Evolutionary conservation across 2,888 invertebrate species (phyloP), one percentile per base, ranked within the genome.

Genomic region (Eumerus sabulonum): DNA sequence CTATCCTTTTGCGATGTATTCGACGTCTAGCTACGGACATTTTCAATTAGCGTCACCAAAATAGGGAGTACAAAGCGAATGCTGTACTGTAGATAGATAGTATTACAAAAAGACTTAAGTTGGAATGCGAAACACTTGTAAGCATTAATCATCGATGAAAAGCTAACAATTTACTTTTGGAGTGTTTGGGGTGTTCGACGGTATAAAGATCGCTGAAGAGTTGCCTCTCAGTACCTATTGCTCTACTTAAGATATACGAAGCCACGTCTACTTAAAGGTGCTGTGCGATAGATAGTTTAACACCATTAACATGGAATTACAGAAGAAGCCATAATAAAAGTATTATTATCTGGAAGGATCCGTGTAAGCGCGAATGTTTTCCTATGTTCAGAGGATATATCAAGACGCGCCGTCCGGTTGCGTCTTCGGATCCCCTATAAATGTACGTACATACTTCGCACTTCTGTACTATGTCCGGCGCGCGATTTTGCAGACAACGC

Each of bases 251-350:
- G 19, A 59, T 66, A 44, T 64, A 51, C 36, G 56, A 51, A 63
- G 54, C 42, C n/a, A n/a, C n/a, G n/a, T n/a, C n/a, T n/a, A n/a
- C n/a, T 48, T 44, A 44, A 19, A 45, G 66, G 51, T 63, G 57
- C 16, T 63, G 57, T 53, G 53, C 51, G 53, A 57, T 40, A 67
- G 64, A 71, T 71, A 64, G 70, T 71, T 74, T 53, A 67, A 67
- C 62, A 67, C 64, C 71, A 67, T 76, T 64, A 70, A 76, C 76
- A 66, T 48, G 2, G 67, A 36, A 67, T 63, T 57, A 68, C 74
- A 79, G 60, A 73, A 63, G 67, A 64, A 68, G 68, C 68, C 68
- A 74, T 79, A 79, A 79, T 79, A 79, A 64, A 64, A 79, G 74
- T 74, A 59, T 79, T 68, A 4, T 72, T 79, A 79, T 79, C 79